Evolutionary conservation across 2,113 vertebrate genomes (phyloP), one percentile per base, ranked within the genome.

Genomic region (Oncorhynchus keta): DNA sequence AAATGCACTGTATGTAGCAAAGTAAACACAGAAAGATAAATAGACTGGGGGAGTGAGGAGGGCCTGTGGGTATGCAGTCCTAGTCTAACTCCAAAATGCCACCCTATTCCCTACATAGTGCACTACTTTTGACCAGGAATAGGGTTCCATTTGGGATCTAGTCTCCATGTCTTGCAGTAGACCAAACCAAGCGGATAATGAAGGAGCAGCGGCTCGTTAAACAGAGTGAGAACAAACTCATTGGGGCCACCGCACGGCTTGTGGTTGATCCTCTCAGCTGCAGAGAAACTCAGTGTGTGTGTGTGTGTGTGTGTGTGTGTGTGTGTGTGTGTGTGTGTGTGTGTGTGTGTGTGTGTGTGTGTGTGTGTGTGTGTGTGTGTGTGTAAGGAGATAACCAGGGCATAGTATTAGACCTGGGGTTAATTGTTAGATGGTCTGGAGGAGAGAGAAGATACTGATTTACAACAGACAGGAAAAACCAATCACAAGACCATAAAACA

Each of bases 111-210:
- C 9, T 45, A 11, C 39, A 45, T 45, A 45, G 39, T 11, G 39
- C 39, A 45, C 39, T 11, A 45, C 39, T 2, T 45, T 45, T 45
- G 9, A 45, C 14, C 51, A 55, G 51, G 51, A 55, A 18, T 55
- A 13, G 51, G 14, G 51, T 51, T 3, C 51, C 16, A 55, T 55
- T 55, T 13, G 14, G 4, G 51, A 55, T 55, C 1, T 45, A 11
- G 39, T 11, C 39, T 11, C 9, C 39, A 35, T 26, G 22, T 76
- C 45, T 24, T 74, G 69, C 35, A 32, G 59, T 84, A 70, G 49
- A 77, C 72, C 74, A 75, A 82, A 65, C 76, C 83, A 75, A 79
- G 83, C 76, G 82, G 80, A 78, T 78, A 85, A 87, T 85, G 79
- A 85, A 81, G 3, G 62, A 59, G 70, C 51, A 59, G 70, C 28